These are phyloP conservation scores for Trichopoda pennipes DNA, from an alignment of 2,888 invertebrate genomes.

Conservation along the genomic window DNA sequence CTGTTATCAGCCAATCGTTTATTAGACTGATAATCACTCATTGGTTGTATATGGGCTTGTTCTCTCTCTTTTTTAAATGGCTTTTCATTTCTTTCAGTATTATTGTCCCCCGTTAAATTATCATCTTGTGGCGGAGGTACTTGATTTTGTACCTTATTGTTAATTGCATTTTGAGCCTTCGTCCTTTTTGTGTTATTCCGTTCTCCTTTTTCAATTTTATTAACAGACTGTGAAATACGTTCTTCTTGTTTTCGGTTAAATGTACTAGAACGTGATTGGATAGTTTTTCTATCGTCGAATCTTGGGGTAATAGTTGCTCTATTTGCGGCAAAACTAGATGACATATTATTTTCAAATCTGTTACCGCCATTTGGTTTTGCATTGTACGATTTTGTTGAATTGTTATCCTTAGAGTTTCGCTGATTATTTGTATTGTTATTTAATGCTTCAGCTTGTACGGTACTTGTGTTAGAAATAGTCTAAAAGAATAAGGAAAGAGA, in stretches of 20 bases:
- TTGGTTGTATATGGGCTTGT: background rate
- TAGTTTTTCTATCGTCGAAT: slow-evolving; percentile 25
- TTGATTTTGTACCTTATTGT: slow-evolving; percentile 27
- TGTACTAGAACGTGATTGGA: slow-evolving; percentile 36
- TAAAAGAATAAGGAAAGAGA: slow-evolving; percentile 22
- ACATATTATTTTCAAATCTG: slow-evolving; percentile 80
- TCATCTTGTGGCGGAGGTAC: slow-evolving; percentile 21
- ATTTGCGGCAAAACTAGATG: slow-evolving; percentile 79
- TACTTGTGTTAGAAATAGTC: slow-evolving; percentile 24
- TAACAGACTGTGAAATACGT: slow-evolving; percentile 4
- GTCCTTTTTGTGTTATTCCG: slow-evolving; percentile 33
- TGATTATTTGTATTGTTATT: slow-evolving; percentile 7
- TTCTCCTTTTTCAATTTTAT: slow-evolving; percentile 38
- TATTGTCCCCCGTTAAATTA: slow-evolving; percentile 29
- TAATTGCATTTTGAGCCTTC: slow-evolving; percentile 22
- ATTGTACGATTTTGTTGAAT: slow-evolving; percentile 38
- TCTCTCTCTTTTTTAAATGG: slow-evolving; percentile 45
- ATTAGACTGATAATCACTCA: slow-evolving; percentile 43
- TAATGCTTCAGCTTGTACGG: background rate
- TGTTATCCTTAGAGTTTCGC: slow-evolving; percentile 4
- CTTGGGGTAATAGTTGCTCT: slow-evolving; percentile 52
- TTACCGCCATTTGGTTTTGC: slow-evolving; percentile 67
- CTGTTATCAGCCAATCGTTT: slow-evolving; percentile 41
- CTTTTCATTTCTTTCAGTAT: slow-evolving; percentile 57
- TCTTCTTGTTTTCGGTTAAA: slow-evolving; percentile 62